Evolutionary conservation across 2,888 invertebrate genomes (phyloP).

Genomic region (Leptarthrus brevirostris): DNA sequence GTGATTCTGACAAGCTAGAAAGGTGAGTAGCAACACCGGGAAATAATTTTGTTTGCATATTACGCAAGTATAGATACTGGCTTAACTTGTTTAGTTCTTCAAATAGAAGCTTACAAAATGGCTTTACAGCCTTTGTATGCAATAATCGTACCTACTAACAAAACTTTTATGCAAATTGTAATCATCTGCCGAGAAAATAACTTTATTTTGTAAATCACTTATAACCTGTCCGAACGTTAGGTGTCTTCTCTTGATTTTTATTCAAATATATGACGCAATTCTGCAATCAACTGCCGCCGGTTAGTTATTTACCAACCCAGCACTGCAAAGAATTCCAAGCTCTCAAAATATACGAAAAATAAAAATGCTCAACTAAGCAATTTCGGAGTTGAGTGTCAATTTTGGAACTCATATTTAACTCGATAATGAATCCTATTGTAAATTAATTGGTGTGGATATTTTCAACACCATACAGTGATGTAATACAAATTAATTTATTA

Average conservation of each 20-base stretch:
- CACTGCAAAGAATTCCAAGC: not conserved
- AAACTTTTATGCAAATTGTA: not conserved
- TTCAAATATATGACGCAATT: not conserved
- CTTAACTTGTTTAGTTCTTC: no score
- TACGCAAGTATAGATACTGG: no score
- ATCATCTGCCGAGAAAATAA: not conserved
- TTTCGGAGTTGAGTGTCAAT: not conserved
- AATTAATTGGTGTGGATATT: no score
- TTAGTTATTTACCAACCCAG: not conserved
- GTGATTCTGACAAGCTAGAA: not conserved
- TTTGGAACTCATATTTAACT: not conserved
- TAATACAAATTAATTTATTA: no score
- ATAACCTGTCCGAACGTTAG: not conserved
- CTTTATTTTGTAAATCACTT: not conserved
- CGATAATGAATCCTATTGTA: not conserved
- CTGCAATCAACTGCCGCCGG: not conserved
- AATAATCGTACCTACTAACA: not conserved
- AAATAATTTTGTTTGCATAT: not conserved
- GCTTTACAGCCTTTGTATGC: not conserved
- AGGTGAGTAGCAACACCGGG: slow-evolving; percentile 3
- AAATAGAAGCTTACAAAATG: no score
- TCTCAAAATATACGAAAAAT: not conserved
- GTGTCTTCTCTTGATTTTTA: not conserved
- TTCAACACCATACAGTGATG: no score
- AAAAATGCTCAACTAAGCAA: not conserved